Conservation (phyloP, 2,113 vertebrate genomes). For the Columba janthina region DNA sequence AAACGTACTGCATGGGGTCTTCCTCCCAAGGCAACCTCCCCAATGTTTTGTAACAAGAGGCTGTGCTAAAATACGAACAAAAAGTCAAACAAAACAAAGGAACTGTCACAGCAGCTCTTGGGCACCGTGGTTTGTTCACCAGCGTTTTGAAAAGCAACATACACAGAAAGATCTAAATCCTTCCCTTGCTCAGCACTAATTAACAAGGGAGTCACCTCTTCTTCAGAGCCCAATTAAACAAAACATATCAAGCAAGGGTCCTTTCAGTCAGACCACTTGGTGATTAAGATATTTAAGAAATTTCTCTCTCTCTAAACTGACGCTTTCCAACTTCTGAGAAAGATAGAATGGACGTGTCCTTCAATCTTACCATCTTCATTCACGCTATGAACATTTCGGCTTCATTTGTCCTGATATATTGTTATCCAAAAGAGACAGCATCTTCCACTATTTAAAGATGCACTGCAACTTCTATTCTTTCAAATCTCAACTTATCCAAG, state of each 20-base stretch:
- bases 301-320: neutral
- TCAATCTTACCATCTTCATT: neutral
- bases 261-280: neutral
- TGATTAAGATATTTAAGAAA: neutral
- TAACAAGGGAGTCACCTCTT: neutral
- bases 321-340: neutral
- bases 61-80: neutral
- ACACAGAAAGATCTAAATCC: neutral
- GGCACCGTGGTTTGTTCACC: fast-evolving
- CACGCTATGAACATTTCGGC: neutral
- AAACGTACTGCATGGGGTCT: neutral
- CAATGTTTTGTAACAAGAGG: neutral
- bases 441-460: neutral
- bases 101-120: neutral
- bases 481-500: neutral
- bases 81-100: neutral
- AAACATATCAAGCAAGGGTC: neutral
- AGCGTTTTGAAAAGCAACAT: neutral
- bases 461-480: neutral
- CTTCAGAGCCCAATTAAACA: neutral
- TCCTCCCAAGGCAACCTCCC: neutral
- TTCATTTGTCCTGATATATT: neutral
- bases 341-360: neutral
- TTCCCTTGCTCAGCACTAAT: neutral
- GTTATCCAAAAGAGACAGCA: neutral